Evolutionary conservation across 2,113 vertebrate genomes (phyloP).

Genomic region (Lathamus discolor): DNA sequence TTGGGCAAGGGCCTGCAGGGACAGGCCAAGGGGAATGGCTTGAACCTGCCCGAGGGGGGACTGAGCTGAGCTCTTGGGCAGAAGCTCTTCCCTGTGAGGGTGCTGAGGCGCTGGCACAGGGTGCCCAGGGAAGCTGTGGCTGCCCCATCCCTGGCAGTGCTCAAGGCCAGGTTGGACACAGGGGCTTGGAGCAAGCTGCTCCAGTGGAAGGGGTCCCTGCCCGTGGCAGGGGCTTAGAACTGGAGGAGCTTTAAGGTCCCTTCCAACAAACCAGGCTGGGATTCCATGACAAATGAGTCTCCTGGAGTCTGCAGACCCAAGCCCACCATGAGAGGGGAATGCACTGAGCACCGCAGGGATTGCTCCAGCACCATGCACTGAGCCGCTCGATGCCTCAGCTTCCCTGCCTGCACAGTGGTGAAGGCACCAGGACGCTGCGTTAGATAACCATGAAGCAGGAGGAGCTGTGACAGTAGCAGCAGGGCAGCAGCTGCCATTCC

Average conservation of each 20-base stretch:
- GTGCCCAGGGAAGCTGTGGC: too few relatives aligned
- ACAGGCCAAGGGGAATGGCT: too few relatives aligned
- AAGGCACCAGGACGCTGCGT: background rate
- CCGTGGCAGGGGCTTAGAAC: accelerated
- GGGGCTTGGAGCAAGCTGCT: too few relatives aligned
- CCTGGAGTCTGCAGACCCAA: background rate
- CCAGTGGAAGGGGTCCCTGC: background rate
- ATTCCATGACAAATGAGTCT: background rate
- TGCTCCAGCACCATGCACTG: background rate
- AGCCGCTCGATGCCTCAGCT: background rate
- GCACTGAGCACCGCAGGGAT: background rate
- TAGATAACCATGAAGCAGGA: background rate
- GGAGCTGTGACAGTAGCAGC: background rate
- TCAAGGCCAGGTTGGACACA: too few relatives aligned
- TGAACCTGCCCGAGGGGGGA: too few relatives aligned
- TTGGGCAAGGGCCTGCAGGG: too few relatives aligned
- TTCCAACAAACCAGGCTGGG: background rate
- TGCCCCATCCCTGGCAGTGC: too few relatives aligned
- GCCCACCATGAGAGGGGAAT: background rate
- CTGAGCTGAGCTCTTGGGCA: too few relatives aligned
- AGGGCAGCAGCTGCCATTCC: background rate
- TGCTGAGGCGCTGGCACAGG: too few relatives aligned
- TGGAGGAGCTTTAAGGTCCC: background rate
- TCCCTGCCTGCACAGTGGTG: background rate
- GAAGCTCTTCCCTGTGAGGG: too few relatives aligned